Percentiles rank a stretch among this genome's conserved stretches.
Evolutionary conservation across 2,888 invertebrate genomes (phyloP).

Genomic region (Acanthosepion pharaonis): DNA sequence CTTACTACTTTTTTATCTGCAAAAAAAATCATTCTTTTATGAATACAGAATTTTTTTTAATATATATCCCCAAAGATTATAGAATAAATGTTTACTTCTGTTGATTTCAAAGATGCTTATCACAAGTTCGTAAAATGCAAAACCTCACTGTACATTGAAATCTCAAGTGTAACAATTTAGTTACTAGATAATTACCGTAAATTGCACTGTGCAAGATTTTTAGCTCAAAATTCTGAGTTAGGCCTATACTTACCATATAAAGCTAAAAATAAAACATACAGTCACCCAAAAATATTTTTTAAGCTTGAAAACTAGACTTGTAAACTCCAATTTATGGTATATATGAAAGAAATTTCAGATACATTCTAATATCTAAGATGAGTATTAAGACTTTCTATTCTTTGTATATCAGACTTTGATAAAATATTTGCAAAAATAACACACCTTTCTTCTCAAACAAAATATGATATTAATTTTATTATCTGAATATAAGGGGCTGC

Average conservation of each 20-base stretch:
- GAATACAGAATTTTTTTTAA: neutral
- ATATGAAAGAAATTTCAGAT: neutral
- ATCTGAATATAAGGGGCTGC: neutral
- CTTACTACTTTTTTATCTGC: neutral
- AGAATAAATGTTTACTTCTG: neutral
- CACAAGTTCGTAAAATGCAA: neutral
- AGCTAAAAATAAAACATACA: too few relatives aligned
- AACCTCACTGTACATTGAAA: neutral
- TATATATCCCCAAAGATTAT: neutral
- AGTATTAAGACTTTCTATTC: neutral
- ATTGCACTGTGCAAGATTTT: too few relatives aligned
- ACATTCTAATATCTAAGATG: neutral
- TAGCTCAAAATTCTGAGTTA: too few relatives aligned
- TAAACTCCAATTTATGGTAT: neutral
- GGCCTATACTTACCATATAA: too few relatives aligned
- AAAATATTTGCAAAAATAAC: neutral
- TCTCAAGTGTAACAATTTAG: neutral
- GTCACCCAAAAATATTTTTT: too few relatives aligned
- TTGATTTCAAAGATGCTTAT: neutral
- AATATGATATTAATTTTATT: neutral
- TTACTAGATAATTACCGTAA: neutral
- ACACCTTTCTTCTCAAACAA: neutral
- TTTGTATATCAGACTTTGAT: neutral
- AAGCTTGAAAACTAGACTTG: too few relatives aligned
- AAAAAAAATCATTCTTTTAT: neutral